Base-by-base conservation (phyloP, 2,113 vertebrate genomes). In the Pholis gunnellus region DNA sequence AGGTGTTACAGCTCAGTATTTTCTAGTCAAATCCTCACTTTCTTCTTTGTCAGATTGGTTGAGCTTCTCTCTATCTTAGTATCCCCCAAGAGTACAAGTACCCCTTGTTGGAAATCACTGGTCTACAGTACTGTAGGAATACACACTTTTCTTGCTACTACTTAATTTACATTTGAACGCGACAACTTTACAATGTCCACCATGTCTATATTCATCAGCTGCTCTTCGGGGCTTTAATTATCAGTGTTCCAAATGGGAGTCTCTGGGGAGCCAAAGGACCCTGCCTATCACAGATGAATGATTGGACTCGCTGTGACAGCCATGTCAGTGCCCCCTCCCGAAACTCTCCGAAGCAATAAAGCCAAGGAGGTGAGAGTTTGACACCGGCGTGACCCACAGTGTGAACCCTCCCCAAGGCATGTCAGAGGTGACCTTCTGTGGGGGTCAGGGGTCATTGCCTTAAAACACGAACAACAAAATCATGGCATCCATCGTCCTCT, bases 381-480 rank as follows among this genome's bases (percentile, higher is more conserved):
- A 88, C 91, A 85, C 75, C 54, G 2, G 81, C 44, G 64, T 79
- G 85, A 92, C 90, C 92, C 79, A 20, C 59, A 54, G 72, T 46
- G 6, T 84, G 79, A 92, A 81, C 87, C 72, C 84, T 84, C 57
- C 38, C 60, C 67, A 59, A 40, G 68, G 84, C 29, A 44, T 85
- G 93, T 92, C 91, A 93, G 87, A 76, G 90, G 85, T 90, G 88
- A 83, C 81, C 90, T 92, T 94, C 91, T 91, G 86, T 89, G 85
- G 70, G 79, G 89, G 81, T 92, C 90, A 93, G 64, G 65, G 93
- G 87, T 89, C 92, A 92, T 88, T 88, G 83, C 90, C 87, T 93
- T 93, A 87, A 93, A 95, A 91, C 78, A 77, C 87, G 81, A 88
- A 71, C 44, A 73, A 60, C 77, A 85, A 80, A 91, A 82, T 78